A percentile compares a stretch with the other conserved stretches of the same genome.
Evolutionary conservation across 2,113 vertebrate species (phyloP).

Genomic region (Trogon melanurus): DNA sequence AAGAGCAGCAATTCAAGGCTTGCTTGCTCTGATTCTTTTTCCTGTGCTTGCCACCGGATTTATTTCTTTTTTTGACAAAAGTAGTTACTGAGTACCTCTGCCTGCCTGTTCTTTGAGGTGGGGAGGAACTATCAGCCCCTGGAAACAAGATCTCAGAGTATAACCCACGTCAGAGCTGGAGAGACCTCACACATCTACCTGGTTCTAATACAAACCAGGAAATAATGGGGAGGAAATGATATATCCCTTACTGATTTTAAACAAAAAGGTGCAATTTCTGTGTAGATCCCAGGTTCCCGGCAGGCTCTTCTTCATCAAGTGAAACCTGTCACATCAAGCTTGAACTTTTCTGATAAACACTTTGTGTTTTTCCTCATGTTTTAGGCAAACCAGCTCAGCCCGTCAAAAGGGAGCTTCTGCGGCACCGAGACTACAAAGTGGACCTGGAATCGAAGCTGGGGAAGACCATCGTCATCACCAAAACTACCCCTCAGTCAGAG

Average conservation of each 20-base stretch:
- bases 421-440: constrained; percentile 98
- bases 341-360: neutral
- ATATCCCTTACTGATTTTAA: neutral
- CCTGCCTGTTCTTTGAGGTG: neutral
- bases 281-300: neutral
- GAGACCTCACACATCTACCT: neutral
- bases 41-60: neutral
- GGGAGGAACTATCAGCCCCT: neutral
- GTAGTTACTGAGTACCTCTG: neutral
- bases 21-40: neutral
- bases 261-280: neutral
- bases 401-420: constrained; percentile 92
- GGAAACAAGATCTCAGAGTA: neutral
- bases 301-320: neutral
- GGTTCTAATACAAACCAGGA: neutral
- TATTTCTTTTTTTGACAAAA: neutral
- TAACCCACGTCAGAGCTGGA: neutral
- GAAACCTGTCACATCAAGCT: neutral
- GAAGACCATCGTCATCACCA: constrained; percentile 97
- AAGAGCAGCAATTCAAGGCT: neutral
- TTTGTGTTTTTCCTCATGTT: neutral
- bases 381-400: constrained; percentile 88
- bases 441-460: constrained; percentile 98
- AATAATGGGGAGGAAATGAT: neutral
- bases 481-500: constrained; percentile 97